These are phyloP conservation scores for Orussus abietinus DNA, from an alignment of 1,140 invertebrate species.

Conservation along the genomic window DNA sequence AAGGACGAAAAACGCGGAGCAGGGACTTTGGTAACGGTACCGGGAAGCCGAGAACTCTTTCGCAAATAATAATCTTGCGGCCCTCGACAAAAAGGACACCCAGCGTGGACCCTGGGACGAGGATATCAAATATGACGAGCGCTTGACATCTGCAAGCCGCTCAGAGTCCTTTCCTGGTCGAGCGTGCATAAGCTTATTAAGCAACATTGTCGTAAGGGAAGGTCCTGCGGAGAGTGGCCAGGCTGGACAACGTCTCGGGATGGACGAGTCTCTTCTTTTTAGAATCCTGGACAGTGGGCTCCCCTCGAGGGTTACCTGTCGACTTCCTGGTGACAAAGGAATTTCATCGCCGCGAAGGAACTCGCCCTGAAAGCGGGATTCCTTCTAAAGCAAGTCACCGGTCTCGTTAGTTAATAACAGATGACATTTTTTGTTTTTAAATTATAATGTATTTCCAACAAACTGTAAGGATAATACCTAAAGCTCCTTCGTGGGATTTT, in stretches of 20 bases:
- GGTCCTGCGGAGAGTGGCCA: conserved; percentile 18
- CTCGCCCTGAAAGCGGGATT: too few relatives aligned
- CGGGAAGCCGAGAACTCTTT: conserved; percentile 40
- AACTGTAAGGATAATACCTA: too few relatives aligned
- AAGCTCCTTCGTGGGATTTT: too few relatives aligned
- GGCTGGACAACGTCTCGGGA: conserved; percentile 17
- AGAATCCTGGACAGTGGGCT: conserved; percentile 12
- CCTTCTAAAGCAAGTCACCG: too few relatives aligned
- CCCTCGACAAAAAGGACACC: conserved; percentile 20
- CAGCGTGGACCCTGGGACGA: conserved; percentile 16
- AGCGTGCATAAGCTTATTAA: conserved; percentile 53
- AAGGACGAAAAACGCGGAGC: conserved; percentile 23
- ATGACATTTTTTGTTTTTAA: too few relatives aligned
- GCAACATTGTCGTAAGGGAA: conserved; percentile 41
- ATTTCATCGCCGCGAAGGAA: too few relatives aligned
- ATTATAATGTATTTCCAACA: conserved; percentile 3
- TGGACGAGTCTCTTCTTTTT: conserved; percentile 28
- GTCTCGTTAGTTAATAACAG: too few relatives aligned
- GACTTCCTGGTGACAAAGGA: too few relatives aligned
- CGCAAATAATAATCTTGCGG: conserved; percentile 43
- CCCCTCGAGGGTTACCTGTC: neutral
- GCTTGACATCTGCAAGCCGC: conserved; percentile 44
- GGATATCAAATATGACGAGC: conserved; percentile 47
- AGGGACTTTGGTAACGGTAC: conserved; percentile 24
- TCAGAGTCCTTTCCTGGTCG: conserved; percentile 35